Base-by-base conservation (phyloP, 2,113 vertebrate species). In the Rhodinocichla rosea region DNA sequence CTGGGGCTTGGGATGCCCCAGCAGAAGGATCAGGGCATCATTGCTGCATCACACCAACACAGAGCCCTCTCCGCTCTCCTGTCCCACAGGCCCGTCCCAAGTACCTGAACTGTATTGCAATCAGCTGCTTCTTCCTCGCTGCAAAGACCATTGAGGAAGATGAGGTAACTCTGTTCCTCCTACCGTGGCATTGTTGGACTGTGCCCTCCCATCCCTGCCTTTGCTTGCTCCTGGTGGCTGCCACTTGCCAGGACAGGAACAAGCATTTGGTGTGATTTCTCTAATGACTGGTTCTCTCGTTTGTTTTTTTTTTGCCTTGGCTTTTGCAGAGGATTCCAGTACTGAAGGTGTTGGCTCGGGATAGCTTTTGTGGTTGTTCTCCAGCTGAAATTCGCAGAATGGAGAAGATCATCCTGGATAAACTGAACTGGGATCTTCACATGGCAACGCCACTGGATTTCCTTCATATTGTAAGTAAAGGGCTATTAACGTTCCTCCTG, bases 381-480 rank as follows among this genome's bases (percentile, higher is more conserved):
- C 98, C 98, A 50, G 98, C 99, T 79, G 99, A 99, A 97, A 99
- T 99, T 79, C 98, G 99, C 95, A 98, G 99, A 95, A 99, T 99
- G 99, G 99, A 99, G 98, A 98, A 98, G 97, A 99, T 99, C 94
- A 97, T 99, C 97, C 98, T 99, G 98, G 99, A 99, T 98, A 99
- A 99, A 95, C 97, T 99, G 95, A 98, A 98, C 97, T 99, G 99
- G 99, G 99, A 99, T 97, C 99, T 99, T 97, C 99, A 99, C 97
- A 98, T 97, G 33, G 98, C 99, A 83, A 99, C 99, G 2, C 98
- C 99, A 26, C 97, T 99, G 98, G 99, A 99, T 97, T 99, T 99
- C 98, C 99, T 99, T 96, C 98, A 99, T 90, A 99, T 99, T 94
- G 99, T 99, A 98, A 97, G 97, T 98, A 55, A 52, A 67, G 88